Evolutionary conservation across 2,797 vertebrate genomes (phyloP).

Genomic region (Lerista edwardsae): DNA sequence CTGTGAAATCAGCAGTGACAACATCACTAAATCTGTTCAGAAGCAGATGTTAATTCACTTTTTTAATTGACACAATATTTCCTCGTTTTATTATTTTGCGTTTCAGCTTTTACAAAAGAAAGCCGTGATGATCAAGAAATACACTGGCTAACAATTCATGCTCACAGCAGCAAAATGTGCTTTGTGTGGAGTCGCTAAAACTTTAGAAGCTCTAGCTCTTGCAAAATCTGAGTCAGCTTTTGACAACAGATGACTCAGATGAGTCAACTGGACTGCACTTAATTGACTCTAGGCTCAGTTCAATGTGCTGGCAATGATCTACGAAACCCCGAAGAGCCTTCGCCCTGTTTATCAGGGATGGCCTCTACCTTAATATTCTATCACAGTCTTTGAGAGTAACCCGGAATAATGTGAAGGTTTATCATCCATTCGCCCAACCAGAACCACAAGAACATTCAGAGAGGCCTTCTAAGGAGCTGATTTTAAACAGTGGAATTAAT

Average conservation of each 20-base stretch:
- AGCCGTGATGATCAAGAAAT: slow-evolving; percentile 25
- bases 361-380: background rate
- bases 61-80: slow-evolving; percentile 9
- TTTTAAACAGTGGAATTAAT: background rate
- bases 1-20: slow-evolving; percentile 28
- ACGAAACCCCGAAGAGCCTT: background rate
- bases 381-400: background rate
- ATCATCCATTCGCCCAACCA: background rate
- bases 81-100: slow-evolving; percentile 13
- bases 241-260: too few species aligned
- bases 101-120: slow-evolving; percentile 42
- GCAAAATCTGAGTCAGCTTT: background rate
- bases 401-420: background rate
- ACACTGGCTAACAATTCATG: slow-evolving; percentile 32
- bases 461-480: background rate
- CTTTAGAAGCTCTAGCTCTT: background rate
- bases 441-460: background rate
- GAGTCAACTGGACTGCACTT: background rate
- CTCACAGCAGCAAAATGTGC: slow-evolving; percentile 16
- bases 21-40: slow-evolving; percentile 30
- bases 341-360: background rate
- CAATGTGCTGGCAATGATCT: background rate
- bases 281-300: background rate
- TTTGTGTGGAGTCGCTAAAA: background rate
- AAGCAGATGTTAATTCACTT: background rate